Evolutionary conservation across 2,888 invertebrate genomes (phyloP), one percentile per base, ranked within the genome.

Genomic region (Eupithecia abbreviata): DNA sequence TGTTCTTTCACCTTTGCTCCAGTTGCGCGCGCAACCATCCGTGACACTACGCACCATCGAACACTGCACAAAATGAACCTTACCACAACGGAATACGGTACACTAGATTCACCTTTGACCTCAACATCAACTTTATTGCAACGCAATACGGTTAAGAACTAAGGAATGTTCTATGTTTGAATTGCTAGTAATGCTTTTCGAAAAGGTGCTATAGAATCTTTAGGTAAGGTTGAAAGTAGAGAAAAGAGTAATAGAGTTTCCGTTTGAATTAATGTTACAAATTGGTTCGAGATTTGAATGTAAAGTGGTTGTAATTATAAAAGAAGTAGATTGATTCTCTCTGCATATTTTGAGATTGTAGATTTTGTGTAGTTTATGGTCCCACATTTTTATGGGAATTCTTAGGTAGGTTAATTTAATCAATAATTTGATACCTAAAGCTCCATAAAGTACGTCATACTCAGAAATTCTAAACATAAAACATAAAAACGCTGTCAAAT

Each of bases 1-100:
- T 91, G 90, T 91, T 94, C 94, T 94, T 94, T 94, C 94, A 94
- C 93, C 94, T 94, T 92, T 94, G 94, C 90, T 91, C 94, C 86
- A 93, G 86, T 89, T 94, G 90, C 84, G 84, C 77, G 86, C 74
- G 81, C 92, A 89, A 85, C 93, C 91, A 91, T 89, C 92, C 93
- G 90, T 88, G 89, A 90, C 93, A 83, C 81, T 85, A 91, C 90
- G 90, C 90, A 88, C 89, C 90, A 90, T 90, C 88, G 74, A 77
- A 71, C 72, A 76, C 45, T 65, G 58, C 42, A 47, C 55, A 76
- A 68, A 75, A 69, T 51, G 58, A 68, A 80, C 81, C 72, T 77
- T 81, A 79, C 9, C 30, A 49, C 72, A 41, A 4, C 47, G 10
- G 18, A n/a, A n/a, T 74, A 78, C 73, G 58, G 41, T 41, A 30